Percentiles rank a stretch among this genome's conserved stretches.
Evolutionary conservation across 1,140 invertebrate genomes (phyloP).

Genomic region (Camponotus pennsylvanicus): DNA sequence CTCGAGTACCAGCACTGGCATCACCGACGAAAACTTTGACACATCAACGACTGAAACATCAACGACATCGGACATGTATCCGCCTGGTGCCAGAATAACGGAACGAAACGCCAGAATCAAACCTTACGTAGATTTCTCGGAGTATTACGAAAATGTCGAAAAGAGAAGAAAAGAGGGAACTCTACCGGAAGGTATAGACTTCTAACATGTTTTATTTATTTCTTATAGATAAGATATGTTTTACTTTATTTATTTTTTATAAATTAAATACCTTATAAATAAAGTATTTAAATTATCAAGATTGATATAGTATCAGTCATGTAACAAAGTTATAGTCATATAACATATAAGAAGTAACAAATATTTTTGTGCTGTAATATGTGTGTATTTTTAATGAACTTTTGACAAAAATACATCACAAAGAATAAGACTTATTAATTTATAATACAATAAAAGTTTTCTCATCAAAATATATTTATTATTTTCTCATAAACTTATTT

Average conservation of each 20-base stretch:
- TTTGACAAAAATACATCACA: background rate
- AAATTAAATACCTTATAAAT: too few relatives aligned
- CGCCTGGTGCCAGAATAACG: conserved; percentile 76
- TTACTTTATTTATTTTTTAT: too few relatives aligned
- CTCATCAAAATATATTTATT: background rate
- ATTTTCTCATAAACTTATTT: background rate
- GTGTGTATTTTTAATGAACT: background rate
- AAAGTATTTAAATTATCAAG: background rate
- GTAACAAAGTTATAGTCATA: background rate
- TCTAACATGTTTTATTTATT: conserved; percentile 70
- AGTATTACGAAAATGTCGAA: conserved; percentile 92
- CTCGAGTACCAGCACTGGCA: conserved; percentile 73
- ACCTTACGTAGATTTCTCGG: conserved; percentile 94
- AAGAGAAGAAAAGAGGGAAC: conserved; percentile 88
- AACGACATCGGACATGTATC: conserved; percentile 85
- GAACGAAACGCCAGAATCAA: conserved; percentile 90
- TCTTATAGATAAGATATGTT: background rate
- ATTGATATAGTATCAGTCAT: too few relatives aligned
- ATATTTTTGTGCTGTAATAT: too few relatives aligned
- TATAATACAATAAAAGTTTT: background rate
- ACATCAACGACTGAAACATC: conserved; percentile 81
- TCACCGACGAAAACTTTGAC: conserved; percentile 78
- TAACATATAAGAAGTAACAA: background rate
- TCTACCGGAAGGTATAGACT: conserved; percentile 87
- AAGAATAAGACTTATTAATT: background rate